These are phyloP conservation scores for Drosophila tristis DNA, from an alignment of 1,140 invertebrate genomes.

Conservation along the genomic window DNA sequence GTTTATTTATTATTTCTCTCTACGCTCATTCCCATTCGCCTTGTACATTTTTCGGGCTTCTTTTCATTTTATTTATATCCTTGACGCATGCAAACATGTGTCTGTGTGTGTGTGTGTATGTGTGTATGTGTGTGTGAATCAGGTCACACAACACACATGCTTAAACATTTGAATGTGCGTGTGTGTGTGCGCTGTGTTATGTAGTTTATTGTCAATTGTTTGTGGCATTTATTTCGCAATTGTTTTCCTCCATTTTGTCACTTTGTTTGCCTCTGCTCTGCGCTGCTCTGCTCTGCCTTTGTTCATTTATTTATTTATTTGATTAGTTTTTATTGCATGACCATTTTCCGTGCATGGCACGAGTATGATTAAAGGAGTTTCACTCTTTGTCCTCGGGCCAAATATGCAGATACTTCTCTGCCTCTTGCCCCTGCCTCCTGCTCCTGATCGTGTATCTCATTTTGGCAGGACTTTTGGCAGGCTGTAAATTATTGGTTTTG, in stretches of 20 bases:
- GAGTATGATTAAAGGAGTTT: constrained; percentile 17
- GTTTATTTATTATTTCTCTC: constrained; percentile 66
- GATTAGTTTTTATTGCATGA: constrained; percentile 59
- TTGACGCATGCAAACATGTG: constrained; percentile 56
- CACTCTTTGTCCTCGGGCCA: background rate
- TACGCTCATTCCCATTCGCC: constrained; percentile 5
- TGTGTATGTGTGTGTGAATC: constrained; percentile 29
- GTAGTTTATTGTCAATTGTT: constrained; percentile 65
- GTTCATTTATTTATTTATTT: constrained; percentile 66
- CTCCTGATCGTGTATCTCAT: too few species aligned
- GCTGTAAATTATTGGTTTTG: too few species aligned
- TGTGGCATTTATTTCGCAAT: constrained; percentile 65
- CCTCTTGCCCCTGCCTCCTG: too few species aligned
- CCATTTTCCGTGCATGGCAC: constrained; percentile 27
- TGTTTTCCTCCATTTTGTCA: constrained; percentile 66
- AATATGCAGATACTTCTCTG: constrained; percentile 1
- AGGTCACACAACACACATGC: constrained; percentile 40
- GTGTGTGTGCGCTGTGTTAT: constrained; percentile 6
- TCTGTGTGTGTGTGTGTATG: constrained; percentile 12
- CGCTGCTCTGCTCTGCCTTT: constrained; percentile 34
- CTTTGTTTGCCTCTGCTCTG: constrained; percentile 58
- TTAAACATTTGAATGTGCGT: constrained; percentile 16
- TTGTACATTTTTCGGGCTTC: constrained; percentile 24
- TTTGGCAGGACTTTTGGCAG: too few species aligned
- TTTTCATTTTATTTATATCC: constrained; percentile 64